These are phyloP conservation scores for Venusia cambrica DNA, from an alignment of 2,888 invertebrate species.

Conservation along the genomic window DNA sequence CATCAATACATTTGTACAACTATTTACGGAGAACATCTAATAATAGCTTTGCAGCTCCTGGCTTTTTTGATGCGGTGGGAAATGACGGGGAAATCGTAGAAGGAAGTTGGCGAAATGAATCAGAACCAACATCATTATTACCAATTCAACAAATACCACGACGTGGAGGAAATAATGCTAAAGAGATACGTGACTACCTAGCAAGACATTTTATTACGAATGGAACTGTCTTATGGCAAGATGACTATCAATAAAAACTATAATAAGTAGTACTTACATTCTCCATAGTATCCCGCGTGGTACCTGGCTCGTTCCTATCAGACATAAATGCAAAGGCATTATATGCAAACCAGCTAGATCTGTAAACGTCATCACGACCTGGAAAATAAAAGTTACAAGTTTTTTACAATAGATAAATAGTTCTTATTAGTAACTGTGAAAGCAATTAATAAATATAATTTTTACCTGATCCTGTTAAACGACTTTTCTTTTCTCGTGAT, in stretches of 20 bases:
- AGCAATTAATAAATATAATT: conserved; percentile 12
- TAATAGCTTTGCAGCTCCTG: conserved; percentile 22
- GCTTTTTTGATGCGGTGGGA: conserved; percentile 27
- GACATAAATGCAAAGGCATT: too few species aligned
- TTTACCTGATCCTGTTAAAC: conserved; percentile 26
- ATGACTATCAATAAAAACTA: too few species aligned
- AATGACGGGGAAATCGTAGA: conserved; percentile 30
- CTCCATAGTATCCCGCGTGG: too few species aligned
- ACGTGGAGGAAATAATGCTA: conserved; percentile 30
- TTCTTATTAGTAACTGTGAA: too few species aligned
- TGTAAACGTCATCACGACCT: too few species aligned
- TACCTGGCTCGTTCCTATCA: background rate
- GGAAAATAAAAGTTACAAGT: too few species aligned
- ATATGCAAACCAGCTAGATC: too few species aligned
- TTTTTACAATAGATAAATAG: too few species aligned
- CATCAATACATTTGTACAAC: conserved; percentile 30
- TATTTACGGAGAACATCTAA: conserved; percentile 26
- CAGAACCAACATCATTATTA: conserved; percentile 26
- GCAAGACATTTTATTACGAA: conserved; percentile 27
- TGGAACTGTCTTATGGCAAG: conserved; percentile 23
- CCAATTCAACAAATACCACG: conserved; percentile 30
- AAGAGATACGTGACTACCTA: conserved; percentile 27
- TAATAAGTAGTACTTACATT: too few species aligned
- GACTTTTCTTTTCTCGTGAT: conserved; percentile 18
- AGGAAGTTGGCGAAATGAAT: conserved; percentile 35